These are phyloP conservation scores for Nettapus auritus DNA, from an alignment of 2,113 vertebrate genomes.

Conservation along the genomic window DNA sequence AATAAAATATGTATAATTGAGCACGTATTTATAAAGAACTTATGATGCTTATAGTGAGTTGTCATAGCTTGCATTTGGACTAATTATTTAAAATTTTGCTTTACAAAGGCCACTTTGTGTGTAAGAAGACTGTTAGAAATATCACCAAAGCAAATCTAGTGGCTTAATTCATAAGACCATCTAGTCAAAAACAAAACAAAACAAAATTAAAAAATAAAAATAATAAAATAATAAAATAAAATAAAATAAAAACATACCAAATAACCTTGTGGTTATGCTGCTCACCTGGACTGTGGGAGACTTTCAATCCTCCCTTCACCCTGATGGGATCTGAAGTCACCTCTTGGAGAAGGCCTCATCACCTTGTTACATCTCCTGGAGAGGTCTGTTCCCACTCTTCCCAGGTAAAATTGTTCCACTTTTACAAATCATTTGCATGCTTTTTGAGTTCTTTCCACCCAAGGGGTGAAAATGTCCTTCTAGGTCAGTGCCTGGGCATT, in stretches of 20 bases:
- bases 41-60: neutral
- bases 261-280: neutral
- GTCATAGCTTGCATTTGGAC: neutral
- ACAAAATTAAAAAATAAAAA: no score
- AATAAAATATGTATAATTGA: neutral
- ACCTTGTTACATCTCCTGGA: neutral
- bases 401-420: neutral
- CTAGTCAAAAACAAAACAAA: neutral
- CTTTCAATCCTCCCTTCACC: neutral
- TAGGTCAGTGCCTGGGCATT: neutral
- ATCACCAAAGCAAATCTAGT: neutral
- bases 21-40: neutral
- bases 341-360: neutral
- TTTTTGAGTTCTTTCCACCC: neutral
- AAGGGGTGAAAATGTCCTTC: neutral
- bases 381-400: neutral
- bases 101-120: neutral
- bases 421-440: neutral
- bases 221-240: no score
- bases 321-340: neutral
- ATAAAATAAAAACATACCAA: fast-evolving
- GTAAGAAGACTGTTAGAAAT: neutral
- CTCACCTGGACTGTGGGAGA: neutral
- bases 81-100: neutral
- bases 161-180: neutral